phyloP scores from a whole-genome alignment of 2,113 vertebrate genomes.

The Rhizomys pruinosus region DNA sequence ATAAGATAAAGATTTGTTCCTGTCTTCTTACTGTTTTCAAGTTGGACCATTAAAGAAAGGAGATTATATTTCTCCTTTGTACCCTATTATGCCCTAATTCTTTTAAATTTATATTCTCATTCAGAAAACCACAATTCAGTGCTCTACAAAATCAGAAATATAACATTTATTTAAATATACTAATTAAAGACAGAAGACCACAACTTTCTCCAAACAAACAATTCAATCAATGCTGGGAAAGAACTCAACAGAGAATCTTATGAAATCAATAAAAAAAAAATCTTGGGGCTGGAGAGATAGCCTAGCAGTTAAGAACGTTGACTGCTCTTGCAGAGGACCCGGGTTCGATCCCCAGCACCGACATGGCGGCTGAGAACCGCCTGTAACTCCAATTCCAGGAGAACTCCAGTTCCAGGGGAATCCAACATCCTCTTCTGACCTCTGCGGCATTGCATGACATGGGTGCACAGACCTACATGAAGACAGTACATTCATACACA shows the following conservation, averaged over 20 bases:
- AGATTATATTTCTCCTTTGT: background rate
- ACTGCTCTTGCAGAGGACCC: too few species aligned
- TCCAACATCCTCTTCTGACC: too few species aligned
- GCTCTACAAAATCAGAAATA: background rate
- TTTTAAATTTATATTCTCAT: constrained; percentile 21
- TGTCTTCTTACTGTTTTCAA: constrained; percentile 19
- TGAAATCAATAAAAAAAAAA: background rate
- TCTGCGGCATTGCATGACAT: too few species aligned
- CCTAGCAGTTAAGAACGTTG: too few species aligned
- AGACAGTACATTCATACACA: too few species aligned
- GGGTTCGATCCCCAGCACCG: too few species aligned
- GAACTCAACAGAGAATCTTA: background rate
- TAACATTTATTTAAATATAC: background rate
- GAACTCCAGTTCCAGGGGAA: too few species aligned
- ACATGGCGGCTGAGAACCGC: too few species aligned
- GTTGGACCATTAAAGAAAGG: background rate
- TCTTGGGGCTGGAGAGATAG: too few species aligned
- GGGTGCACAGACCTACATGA: too few species aligned
- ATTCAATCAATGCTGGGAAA: constrained; percentile 4
- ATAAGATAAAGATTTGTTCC: constrained; percentile 9
- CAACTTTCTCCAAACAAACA: constrained; percentile 50
- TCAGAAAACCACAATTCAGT: constrained; percentile 10
- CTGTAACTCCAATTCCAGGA: too few species aligned
- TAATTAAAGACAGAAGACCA: background rate
- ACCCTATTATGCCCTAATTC: background rate